A percentile compares a stretch with the other conserved stretches of the same genome.
Evolutionary conservation across 2,797 vertebrate species (phyloP).

Genomic region (Sarcophilus harrisii): DNA sequence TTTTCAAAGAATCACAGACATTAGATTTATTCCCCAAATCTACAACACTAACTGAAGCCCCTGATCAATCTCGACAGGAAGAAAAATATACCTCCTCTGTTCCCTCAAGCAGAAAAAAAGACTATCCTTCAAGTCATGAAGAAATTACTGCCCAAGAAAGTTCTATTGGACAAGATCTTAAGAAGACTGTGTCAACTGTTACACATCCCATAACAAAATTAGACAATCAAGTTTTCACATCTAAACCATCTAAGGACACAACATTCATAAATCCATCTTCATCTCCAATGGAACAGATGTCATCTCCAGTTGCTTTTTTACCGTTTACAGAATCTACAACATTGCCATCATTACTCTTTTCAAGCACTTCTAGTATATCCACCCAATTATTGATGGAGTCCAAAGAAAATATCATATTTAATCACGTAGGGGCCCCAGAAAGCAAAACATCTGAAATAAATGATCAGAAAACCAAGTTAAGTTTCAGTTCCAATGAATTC

Average conservation of each 20-base stretch:
- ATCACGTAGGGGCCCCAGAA: slow-evolving; percentile 39
- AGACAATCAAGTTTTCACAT: rapidly evolving
- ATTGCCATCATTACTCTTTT: neutral
- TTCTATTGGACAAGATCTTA: rapidly evolving
- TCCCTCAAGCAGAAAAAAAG: neutral
- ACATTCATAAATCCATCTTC: neutral
- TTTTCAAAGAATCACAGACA: neutral
- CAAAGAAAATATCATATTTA: slow-evolving; percentile 32
- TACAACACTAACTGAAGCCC: neutral
- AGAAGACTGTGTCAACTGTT: rapidly evolving
- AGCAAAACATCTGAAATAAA: neutral
- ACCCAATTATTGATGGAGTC: neutral
- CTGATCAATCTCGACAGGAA: neutral
- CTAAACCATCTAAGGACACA: rapidly evolving
- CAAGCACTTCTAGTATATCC: slow-evolving; percentile 46
- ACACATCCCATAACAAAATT: rapidly evolving
- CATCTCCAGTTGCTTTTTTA: neutral
- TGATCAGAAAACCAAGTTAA: neutral
- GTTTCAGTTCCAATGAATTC: slow-evolving; percentile 18
- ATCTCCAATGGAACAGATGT: neutral
- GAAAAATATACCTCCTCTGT: neutral
- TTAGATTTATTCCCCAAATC: neutral
- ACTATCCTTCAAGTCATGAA: neutral
- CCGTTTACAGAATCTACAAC: neutral
- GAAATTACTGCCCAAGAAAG: rapidly evolving